Evolutionary conservation across 2,113 vertebrate genomes (phyloP).

Genomic region (Xiphophorus hellerii): DNA sequence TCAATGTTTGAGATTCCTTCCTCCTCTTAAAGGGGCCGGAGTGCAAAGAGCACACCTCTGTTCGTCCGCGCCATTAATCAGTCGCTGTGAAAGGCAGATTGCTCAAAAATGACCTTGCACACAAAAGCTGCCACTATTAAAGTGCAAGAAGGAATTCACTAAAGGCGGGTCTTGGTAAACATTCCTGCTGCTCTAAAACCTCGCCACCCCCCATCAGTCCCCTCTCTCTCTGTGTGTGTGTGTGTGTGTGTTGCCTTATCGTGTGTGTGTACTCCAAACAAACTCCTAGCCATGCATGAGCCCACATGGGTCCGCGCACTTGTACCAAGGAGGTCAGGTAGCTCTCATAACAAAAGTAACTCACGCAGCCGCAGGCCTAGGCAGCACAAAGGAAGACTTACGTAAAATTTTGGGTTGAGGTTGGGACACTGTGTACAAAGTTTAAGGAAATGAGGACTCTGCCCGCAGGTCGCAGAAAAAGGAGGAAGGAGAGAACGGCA

Average conservation of each 20-base stretch:
- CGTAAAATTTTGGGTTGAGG: constrained; percentile 52
- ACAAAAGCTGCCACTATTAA: constrained; percentile 61
- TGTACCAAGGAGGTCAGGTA: constrained; percentile 49
- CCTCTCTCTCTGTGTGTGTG: constrained; percentile 16
- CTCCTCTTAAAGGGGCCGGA: neutral
- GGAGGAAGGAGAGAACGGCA: neutral
- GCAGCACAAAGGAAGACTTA: constrained; percentile 44
- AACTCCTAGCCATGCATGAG: constrained; percentile 34
- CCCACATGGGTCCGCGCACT: constrained; percentile 44
- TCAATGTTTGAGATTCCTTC: neutral
- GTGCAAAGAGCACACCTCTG: neutral
- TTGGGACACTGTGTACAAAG: constrained; percentile 44
- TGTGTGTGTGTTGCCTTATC: constrained; percentile 13
- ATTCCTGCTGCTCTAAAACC: constrained; percentile 59
- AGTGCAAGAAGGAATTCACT: constrained; percentile 58
- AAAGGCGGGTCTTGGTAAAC: constrained; percentile 59
- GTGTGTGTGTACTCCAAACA: constrained; percentile 39
- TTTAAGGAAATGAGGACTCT: constrained; percentile 63
- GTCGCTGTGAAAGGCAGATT: constrained; percentile 49
- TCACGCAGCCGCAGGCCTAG: neutral
- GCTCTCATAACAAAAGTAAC: constrained; percentile 48
- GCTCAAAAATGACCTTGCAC: constrained; percentile 60
- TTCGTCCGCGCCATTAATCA: constrained; percentile 32
- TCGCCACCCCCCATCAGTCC: constrained; percentile 23
- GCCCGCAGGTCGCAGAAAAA: constrained; percentile 2